These are phyloP conservation scores for Calliphora vicina DNA, from an alignment of 1,140 invertebrate species.

Conservation along the genomic window DNA sequence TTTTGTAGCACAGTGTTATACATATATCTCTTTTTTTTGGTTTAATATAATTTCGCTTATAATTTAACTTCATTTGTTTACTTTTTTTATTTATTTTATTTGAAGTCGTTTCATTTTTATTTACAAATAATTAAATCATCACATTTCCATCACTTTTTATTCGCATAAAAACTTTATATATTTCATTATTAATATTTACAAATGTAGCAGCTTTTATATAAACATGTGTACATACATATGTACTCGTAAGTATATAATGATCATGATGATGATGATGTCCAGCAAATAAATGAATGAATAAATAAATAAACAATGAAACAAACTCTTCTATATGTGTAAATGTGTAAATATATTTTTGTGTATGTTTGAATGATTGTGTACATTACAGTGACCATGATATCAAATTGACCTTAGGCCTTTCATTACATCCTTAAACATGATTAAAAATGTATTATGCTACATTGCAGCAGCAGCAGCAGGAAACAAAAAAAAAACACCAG, in stretches of 20 bases:
- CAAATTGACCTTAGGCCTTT: constrained; percentile 30
- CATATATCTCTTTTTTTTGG: background rate
- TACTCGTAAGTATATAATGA: background rate
- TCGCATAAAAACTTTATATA: background rate
- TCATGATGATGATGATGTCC: background rate
- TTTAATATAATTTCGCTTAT: background rate
- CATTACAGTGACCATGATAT: background rate
- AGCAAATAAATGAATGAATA: background rate
- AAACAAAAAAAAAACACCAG: background rate
- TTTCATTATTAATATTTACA: constrained; percentile 1
- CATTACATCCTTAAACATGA: constrained; percentile 28
- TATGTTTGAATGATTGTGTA: too few relatives aligned
- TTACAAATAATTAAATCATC: constrained; percentile 33
- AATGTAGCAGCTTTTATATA: background rate
- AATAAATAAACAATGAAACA: background rate
- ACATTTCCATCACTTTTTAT: constrained; percentile 10
- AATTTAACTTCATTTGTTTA: background rate
- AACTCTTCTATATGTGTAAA: background rate
- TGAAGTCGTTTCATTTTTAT: constrained; percentile 12
- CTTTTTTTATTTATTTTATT: background rate
- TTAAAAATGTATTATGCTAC: constrained; percentile 18
- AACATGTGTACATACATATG: background rate
- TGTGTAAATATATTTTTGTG: too few relatives aligned
- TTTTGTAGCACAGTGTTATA: background rate
- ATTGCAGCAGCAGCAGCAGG: background rate